These are phyloP conservation scores for Axea sp. DNA, from an alignment of 2,888 invertebrate species.

Conservation along the genomic window DNA sequence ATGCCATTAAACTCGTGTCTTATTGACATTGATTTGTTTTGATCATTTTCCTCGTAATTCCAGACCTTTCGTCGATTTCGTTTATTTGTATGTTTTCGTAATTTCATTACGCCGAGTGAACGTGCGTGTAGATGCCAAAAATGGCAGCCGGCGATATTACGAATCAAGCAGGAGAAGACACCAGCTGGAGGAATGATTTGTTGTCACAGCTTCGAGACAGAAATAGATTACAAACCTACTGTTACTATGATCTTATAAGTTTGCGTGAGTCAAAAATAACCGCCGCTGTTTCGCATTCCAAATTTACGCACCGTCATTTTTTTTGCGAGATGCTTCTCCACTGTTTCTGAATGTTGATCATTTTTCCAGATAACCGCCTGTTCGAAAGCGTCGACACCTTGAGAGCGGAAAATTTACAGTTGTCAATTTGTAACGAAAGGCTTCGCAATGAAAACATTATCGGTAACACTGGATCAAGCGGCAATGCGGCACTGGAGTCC, in stretches of 20 bases:
- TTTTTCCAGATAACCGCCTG: conserved; percentile 89
- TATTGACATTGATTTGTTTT: conserved; percentile 4
- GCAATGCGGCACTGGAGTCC: conserved; percentile 89
- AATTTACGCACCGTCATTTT: too few species aligned
- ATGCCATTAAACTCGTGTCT: conserved; percentile 13
- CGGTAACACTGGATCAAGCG: conserved; percentile 81
- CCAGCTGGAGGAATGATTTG: conserved; percentile 86
- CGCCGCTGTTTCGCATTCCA: conserved; percentile 5
- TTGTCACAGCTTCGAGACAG: conserved; percentile 86
- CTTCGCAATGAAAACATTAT: conserved; percentile 83
- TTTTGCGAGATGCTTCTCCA: too few species aligned
- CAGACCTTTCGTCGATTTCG: neutral
- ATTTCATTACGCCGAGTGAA: neutral
- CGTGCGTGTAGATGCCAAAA: conserved; percentile 23
- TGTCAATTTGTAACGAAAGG: conserved; percentile 92
- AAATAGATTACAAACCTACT: conserved; percentile 87
- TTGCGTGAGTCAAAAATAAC: conserved; percentile 85
- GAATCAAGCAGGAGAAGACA: conserved; percentile 73
- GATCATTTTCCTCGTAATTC: conserved; percentile 1
- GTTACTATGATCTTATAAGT: conserved; percentile 89
- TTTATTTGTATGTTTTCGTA: neutral
- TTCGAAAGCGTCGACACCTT: conserved; percentile 91
- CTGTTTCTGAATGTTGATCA: too few species aligned
- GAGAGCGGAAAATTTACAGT: conserved; percentile 90
- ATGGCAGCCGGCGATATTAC: conserved; percentile 72